phyloP scores from a whole-genome alignment of 2,888 invertebrate genomes.

The Drosophila prostipennis region DNA sequence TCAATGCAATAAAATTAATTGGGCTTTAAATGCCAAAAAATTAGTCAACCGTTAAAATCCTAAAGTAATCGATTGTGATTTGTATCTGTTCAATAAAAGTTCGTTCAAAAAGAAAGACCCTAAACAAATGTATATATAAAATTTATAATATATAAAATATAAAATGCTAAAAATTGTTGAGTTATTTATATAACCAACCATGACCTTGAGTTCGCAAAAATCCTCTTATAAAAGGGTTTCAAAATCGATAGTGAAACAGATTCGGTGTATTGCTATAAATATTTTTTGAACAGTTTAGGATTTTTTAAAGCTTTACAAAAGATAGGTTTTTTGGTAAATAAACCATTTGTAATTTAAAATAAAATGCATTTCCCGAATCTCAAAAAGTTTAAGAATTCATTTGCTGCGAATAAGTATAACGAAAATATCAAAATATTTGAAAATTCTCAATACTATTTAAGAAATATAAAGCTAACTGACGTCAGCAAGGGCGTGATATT shows the following conservation, averaged over 20 bases:
- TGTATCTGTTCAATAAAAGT: not conserved
- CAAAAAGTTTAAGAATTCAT: no score
- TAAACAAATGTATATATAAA: no score
- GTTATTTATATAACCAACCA: no score
- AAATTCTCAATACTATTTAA: not conserved
- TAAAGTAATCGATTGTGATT: constrained; percentile 1
- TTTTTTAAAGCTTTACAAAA: not conserved
- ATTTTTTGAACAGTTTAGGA: no score
- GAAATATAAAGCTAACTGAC: not conserved
- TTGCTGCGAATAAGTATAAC: not conserved
- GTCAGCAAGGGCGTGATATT: constrained; percentile 4
- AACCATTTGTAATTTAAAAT: no score
- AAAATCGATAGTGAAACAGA: not conserved
- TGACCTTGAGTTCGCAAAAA: no score
- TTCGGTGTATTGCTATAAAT: no score
- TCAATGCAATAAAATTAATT: constrained; percentile 34
- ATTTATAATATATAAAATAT: no score
- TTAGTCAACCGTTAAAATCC: constrained; percentile 13
- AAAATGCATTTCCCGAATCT: no score
- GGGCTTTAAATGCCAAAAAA: constrained; percentile 26
- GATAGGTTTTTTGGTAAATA: no score
- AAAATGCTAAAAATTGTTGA: no score
- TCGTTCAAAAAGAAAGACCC: not conserved
- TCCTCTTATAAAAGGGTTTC: no score
- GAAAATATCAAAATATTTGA: not conserved